Base-by-base conservation (phyloP, 2,113 vertebrate genomes). In the Dicerorhinus sumatrensis region DNA sequence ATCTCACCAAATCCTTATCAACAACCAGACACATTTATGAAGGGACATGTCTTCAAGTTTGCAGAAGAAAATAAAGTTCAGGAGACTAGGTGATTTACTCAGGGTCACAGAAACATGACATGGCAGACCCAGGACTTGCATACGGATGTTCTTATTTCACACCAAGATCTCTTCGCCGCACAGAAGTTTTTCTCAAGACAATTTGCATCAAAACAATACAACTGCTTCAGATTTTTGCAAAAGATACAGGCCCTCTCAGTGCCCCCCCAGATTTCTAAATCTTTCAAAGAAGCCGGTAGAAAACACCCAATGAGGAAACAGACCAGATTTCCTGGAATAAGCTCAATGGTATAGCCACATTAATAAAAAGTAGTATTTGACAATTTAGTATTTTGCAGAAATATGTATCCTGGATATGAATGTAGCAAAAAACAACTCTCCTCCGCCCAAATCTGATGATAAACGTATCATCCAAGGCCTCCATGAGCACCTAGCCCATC, bases 301-400 rank as follows among this genome's bases (percentile, higher is more conserved):
- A 93, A 96, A 67, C 20, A 94, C 13, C 63, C 79, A 65, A 39
- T 65, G 39, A 80, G 51, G 36, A 92, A 93, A 70, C 54, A 69
- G 65, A 88, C 8, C 10, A 88, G 51, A 83, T 65, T 90, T 94
- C 48, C 60, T 91, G n/a, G 25, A 87, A 85, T 75, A 95, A 77
- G 54, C n/a, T 54, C 67, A 70, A 29, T 36, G 23, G 12, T 82
- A 70, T 9, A 3, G 29, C 46, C 33, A 21, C 12, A 81, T 29
- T 33, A 63, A 94, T 72, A 76, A 84, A 95, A 93, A 60, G 27
- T 27, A 92, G 33, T 25, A 62, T 76, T 27, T 93, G 33, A 85
- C n/a, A 77, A 54, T n/a, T 85, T 42, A 48, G 1, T 70, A 39
- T 80, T 86, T 90, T 77, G 23, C 25, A 96, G 56, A 93, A 85